Evolutionary conservation across 2,888 invertebrate genomes (phyloP), one percentile per base, ranked within the genome.

Genomic region (Ophion slaviceki): DNA sequence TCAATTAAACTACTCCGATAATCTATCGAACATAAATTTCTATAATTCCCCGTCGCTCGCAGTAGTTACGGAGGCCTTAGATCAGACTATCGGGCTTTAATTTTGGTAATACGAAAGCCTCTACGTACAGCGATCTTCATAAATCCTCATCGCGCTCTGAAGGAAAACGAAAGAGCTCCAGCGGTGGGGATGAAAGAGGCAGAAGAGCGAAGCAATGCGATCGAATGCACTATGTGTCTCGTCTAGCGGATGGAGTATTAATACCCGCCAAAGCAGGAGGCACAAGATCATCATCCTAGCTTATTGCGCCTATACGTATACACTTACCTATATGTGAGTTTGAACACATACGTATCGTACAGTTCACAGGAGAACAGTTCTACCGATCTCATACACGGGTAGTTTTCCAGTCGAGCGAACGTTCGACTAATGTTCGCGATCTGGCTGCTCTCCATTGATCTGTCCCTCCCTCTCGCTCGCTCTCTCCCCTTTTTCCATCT

Each of bases 351-450:
- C 77, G 53, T 24, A 32, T 32, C 32, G 45, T 74, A 59, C 64
- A 75, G 75, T 79, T 75, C 64, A 72, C 76, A 80, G 80, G 68
- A 77, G 80, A 86, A 86, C 67, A 72, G 80, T 80, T 80, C 68
- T 32, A 90, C 89, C 89, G 91, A 90, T 91, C 88, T 78, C 88
- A 85, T 87, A 87, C 79, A 86, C 90, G 89, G 86, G 88, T 87
- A 88, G 88, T 86, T 88, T 89, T 87, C 79, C 89, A 89, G 89
- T 86, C 87, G 89, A 90, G 88, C 90, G 91, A 91, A 90, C 91
- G 90, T 90, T 91, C 90, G 90, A 92, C 91, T 92, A 89, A 89
- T 90, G 83, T 90, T 88, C 84, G 72, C 81, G 85, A 82, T 85
- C 57, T 40, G 76, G 78, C 66, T 80, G 81, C 47, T 81, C 75